phyloP scores from a whole-genome alignment of 2,113 vertebrate species.

The Bombycilla garrulus region DNA sequence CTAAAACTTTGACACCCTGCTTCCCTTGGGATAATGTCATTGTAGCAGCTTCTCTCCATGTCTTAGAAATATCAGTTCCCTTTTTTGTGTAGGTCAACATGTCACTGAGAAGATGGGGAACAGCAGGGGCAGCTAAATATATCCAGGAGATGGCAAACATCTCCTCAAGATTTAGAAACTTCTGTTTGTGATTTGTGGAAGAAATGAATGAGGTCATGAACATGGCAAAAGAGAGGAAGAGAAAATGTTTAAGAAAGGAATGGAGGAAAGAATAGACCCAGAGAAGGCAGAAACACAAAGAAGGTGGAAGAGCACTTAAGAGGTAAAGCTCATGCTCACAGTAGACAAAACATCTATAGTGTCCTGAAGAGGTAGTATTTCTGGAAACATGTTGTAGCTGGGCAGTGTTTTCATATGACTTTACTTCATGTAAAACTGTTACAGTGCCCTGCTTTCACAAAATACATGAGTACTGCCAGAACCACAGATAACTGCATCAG shows the following conservation, averaged over 20 bases:
- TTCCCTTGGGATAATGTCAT: neutral
- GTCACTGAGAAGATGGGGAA: neutral
- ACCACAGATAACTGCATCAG: neutral
- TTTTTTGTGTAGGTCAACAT: neutral
- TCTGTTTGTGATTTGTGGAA: conserved; percentile 23
- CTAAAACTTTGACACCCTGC: neutral
- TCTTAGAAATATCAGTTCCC: neutral
- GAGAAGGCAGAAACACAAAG: neutral
- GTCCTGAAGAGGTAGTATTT: neutral
- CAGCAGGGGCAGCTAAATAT: neutral
- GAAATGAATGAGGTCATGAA: conserved; percentile 1
- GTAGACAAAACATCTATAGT: neutral
- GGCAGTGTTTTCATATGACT: neutral
- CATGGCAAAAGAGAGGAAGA: neutral
- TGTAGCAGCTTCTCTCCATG: neutral
- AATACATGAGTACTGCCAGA: neutral
- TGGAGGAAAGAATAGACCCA: neutral
- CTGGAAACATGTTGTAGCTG: neutral
- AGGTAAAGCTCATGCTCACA: neutral
- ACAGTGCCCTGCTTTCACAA: neutral
- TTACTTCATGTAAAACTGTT: neutral
- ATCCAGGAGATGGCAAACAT: neutral
- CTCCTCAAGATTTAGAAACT: conserved; percentile 6
- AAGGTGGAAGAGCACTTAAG: neutral
- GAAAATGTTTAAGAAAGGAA: neutral